Evolutionary conservation across 37 sponge, comb jelly and placozoan genomes (phyloP).

Genomic region (Haliclona indistincta): DNA sequence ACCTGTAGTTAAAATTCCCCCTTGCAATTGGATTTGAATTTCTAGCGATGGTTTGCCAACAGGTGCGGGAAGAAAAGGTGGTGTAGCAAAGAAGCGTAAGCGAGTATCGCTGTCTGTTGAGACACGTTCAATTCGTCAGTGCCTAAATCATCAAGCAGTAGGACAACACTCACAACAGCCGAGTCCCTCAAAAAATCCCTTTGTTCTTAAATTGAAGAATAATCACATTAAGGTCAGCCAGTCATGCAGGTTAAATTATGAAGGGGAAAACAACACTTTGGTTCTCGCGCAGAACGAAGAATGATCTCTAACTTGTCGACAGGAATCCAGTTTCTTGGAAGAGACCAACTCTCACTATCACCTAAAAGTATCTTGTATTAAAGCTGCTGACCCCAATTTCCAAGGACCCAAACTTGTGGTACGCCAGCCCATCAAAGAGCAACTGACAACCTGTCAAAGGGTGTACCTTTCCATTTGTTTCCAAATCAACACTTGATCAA

Average conservation of each 20-base stretch:
- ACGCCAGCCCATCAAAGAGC: constrained; percentile 8
- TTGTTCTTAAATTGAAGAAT: constrained; percentile 31
- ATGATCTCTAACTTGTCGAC: constrained; percentile 19
- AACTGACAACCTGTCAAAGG: background rate
- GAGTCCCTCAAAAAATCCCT: background rate
- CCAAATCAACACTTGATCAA: no score
- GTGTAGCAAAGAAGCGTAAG: constrained; percentile 5
- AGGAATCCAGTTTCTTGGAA: constrained; percentile 33
- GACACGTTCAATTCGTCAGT: background rate
- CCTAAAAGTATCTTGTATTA: constrained; percentile 7
- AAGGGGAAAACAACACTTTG: constrained; percentile 31
- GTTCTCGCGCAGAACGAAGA: constrained; percentile 28
- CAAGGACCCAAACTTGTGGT: background rate
- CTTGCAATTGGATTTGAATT: constrained; percentile 13
- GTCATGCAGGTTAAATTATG: constrained; percentile 27
- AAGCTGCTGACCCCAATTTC: background rate
- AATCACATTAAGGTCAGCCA: constrained; percentile 28
- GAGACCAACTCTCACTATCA: constrained; percentile 44
- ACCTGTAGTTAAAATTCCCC: no score
- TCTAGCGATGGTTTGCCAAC: constrained; percentile 8
- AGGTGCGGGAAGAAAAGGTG: constrained; percentile 35
- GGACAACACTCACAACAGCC: no score
- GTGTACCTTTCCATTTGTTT: background rate
- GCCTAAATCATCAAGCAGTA: background rate
- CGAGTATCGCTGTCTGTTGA: background rate